Evolutionary conservation across 2,888 invertebrate genomes (phyloP).

Genomic region (Acleris emargana): DNA sequence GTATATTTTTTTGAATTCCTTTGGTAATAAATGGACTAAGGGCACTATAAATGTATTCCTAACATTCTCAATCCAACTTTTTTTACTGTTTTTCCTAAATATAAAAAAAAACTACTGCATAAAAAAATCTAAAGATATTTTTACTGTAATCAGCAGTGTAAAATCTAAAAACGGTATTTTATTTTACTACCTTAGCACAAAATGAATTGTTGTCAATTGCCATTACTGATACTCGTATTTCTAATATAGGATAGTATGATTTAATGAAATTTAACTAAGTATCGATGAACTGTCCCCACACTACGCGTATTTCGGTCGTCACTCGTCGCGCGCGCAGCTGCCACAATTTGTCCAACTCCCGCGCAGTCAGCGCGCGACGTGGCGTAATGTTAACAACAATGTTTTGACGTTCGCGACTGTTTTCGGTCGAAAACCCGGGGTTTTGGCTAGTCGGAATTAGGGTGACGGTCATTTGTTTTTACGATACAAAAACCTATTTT

Average conservation of each 20-base stretch:
- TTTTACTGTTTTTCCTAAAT: no score
- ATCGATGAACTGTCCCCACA: slow-evolving; percentile 39
- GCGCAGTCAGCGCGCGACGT: slow-evolving; percentile 55
- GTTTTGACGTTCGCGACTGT: slow-evolving; percentile 75
- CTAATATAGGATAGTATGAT: neutral
- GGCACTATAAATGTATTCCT: no score
- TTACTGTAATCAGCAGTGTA: no score
- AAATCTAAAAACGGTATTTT: no score
- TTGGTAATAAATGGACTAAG: no score
- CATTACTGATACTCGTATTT: neutral
- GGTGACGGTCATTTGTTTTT: slow-evolving; percentile 29
- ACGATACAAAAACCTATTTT: slow-evolving; percentile 1
- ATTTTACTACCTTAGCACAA: no score
- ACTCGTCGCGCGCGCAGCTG: slow-evolving; percentile 70
- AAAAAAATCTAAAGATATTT: no score
- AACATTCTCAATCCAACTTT: no score
- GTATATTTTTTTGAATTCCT: no score
- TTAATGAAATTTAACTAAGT: slow-evolving; percentile 6
- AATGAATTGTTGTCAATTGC: no score
- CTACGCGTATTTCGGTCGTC: slow-evolving; percentile 69
- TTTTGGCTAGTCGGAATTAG: slow-evolving; percentile 20
- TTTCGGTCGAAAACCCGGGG: slow-evolving; percentile 51
- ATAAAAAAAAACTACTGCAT: no score
- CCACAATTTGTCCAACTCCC: slow-evolving; percentile 58
- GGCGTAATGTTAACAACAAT: slow-evolving; percentile 76